These are phyloP conservation scores for Zelleria hepariella DNA, from an alignment of 2,888 invertebrate genomes.

Conservation along the genomic window DNA sequence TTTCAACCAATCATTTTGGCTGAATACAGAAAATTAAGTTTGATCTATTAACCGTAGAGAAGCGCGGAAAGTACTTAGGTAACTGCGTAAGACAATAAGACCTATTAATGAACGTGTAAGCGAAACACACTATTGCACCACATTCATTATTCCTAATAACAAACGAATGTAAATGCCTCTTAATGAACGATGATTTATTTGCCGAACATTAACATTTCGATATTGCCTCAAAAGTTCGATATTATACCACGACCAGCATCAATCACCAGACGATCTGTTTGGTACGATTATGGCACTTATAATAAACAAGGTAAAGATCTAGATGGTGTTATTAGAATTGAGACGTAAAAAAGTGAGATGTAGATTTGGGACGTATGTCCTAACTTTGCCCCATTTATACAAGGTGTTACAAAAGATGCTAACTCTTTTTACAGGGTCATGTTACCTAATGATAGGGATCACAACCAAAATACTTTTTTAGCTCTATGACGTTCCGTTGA, in stretches of 20 bases:
- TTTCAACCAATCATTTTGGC: too few species aligned
- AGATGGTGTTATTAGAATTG: not conserved
- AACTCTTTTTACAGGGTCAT: too few species aligned
- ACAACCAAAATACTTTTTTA: too few species aligned
- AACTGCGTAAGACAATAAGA: not conserved
- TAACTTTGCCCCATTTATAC: not conserved
- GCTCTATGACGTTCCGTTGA: too few species aligned
- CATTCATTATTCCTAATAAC: not conserved
- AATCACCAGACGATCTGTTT: not conserved
- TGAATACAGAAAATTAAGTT: too few species aligned
- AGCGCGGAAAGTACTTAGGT: too few species aligned
- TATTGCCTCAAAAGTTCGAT: not conserved
- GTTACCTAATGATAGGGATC: too few species aligned
- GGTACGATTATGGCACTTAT: not conserved
- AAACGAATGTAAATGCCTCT: not conserved
- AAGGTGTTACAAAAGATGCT: too few species aligned
- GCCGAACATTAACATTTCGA: not conserved
- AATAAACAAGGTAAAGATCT: not conserved
- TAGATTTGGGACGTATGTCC: not conserved
- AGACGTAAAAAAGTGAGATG: too few species aligned
- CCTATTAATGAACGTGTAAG: not conserved
- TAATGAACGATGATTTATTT: not conserved
- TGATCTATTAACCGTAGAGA: too few species aligned
- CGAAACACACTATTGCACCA: not conserved
- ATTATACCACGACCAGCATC: not conserved